These are phyloP conservation scores for Calliscelio sp. DNA, from an alignment of 2,888 invertebrate species.

Conservation along the genomic window DNA sequence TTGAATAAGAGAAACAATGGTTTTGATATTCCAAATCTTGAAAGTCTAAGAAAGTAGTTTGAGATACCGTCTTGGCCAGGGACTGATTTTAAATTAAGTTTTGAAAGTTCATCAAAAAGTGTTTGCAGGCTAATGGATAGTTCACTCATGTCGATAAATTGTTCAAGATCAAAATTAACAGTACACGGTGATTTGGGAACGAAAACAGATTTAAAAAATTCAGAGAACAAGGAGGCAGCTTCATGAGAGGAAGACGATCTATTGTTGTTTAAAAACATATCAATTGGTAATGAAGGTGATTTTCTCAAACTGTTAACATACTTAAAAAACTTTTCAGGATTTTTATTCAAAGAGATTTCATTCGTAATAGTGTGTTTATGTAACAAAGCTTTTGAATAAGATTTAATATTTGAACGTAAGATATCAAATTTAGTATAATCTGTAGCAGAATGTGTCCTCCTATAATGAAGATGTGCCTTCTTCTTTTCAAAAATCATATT, in stretches of 20 bases:
- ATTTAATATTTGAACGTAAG: too few species aligned
- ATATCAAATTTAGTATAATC: too few species aligned
- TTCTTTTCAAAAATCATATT: background rate
- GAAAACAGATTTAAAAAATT: background rate
- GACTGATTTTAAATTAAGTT: background rate
- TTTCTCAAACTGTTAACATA: background rate
- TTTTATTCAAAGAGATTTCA: background rate
- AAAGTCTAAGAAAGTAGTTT: background rate
- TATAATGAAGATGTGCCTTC: background rate
- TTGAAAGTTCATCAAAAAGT: too few species aligned
- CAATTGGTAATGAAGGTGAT: too few species aligned
- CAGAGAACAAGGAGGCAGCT: background rate
- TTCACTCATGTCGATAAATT: background rate
- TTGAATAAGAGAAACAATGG: background rate
- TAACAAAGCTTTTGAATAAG: too few species aligned
- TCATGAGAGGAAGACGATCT: background rate
- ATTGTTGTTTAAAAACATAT: background rate
- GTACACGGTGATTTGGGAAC: background rate
- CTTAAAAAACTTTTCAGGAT: background rate
- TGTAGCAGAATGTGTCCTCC: too few species aligned
- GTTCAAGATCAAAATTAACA: background rate
- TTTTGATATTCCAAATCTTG: conserved; percentile 1
- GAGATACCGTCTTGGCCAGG: background rate
- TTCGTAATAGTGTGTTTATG: too few species aligned
- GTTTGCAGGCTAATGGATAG: too few species aligned